These are phyloP conservation scores for Camponotus floridanus DNA, from an alignment of 1,140 invertebrate genomes.

Conservation along the genomic window DNA sequence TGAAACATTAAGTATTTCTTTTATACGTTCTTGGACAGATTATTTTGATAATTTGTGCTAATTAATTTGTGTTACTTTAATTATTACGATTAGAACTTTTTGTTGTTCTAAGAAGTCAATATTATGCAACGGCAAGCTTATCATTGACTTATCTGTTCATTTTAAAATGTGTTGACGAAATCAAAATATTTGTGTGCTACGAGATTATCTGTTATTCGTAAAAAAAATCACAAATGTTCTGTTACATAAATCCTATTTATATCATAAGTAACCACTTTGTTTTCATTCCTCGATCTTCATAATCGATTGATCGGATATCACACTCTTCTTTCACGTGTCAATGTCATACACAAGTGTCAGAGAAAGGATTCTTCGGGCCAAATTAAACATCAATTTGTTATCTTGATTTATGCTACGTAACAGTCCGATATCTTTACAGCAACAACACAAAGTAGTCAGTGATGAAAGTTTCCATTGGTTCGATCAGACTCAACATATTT, in stretches of 20 bases:
- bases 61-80: neutral
- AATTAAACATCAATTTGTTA: slow-evolving; percentile 56
- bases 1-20: neutral
- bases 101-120: neutral
- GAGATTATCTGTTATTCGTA: neutral
- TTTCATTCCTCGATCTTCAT: slow-evolving; percentile 28
- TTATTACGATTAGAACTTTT: neutral
- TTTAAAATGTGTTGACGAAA: neutral
- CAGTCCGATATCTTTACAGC: slow-evolving; percentile 33
- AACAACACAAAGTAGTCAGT: neutral
- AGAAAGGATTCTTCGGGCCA: neutral
- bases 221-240: neutral
- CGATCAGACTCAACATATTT: slow-evolving; percentile 41
- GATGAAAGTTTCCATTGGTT: slow-evolving; percentile 43
- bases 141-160: neutral
- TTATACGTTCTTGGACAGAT: neutral
- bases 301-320: slow-evolving; percentile 12
- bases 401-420: slow-evolving; percentile 5
- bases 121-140: neutral
- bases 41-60: neutral
- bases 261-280: slow-evolving; percentile 23
- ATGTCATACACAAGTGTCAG: slow-evolving; percentile 39
- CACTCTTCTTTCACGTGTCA: slow-evolving; percentile 23
- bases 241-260: slow-evolving; percentile 25
- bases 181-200: slow-evolving; percentile 21